Base-by-base conservation (phyloP, 2,797 vertebrate genomes). In the Catharus ustulatus region DNA sequence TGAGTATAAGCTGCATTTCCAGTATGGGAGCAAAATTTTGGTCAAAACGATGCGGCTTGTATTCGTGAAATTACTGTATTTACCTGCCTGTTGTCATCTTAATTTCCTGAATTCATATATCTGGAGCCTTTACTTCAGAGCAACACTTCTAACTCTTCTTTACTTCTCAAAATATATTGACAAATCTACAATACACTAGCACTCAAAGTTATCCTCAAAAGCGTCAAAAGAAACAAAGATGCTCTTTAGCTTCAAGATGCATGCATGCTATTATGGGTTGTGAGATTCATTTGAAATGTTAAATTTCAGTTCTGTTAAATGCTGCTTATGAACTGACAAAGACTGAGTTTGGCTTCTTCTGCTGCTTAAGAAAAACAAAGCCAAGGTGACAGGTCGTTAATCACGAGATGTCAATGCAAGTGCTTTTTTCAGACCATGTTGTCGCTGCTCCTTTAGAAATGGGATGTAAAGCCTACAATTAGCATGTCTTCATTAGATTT, bases 311-410 rank as follows among this genome's bases (percentile, higher is more conserved):
- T 87, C 32, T 42, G n/a, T 57, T 68, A 87, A 88, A 87, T 40
- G 46, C 29, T 40, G 15, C 22, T 90, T 86, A 63, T 36, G 52
- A 93, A 72, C 68, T 72, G 94, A 89, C 59, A 83, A 38, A 78
- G 87, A 61, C 20, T 20, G 81, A 92, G 64, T 80, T 89, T 42
- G 26, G 46, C 62, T 90, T 79, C 68, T 87, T 49, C 61, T 67
- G 38, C 49, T 93, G 66, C 73, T 87, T 36, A 78, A 72, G 87
- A 61, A 77, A 95, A 93, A 83, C 72, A 86, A 91, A 92, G n/a
- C 23, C 48, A 46, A 89, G 82, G 87, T 55, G 75, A 80, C 58
- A 86, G 76, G 51, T 52, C 5, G 2, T 94, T 94, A 87, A 91
- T 93, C 89, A 73, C 16, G 32, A 46, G 21, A 52, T 74, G 75